These are phyloP conservation scores for Sesamia inferens DNA, from an alignment of 2,888 invertebrate species.

Conservation along the genomic window DNA sequence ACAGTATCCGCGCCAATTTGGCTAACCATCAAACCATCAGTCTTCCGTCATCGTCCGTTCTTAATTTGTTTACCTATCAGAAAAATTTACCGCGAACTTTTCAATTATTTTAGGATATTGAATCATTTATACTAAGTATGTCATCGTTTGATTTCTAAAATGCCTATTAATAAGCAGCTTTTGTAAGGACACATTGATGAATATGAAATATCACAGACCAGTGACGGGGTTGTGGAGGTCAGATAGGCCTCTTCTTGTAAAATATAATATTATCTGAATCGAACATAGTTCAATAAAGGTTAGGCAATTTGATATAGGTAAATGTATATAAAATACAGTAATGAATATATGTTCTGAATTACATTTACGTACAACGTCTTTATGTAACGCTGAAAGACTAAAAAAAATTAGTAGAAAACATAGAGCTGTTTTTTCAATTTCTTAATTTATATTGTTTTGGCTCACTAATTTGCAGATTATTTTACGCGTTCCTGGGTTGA, in stretches of 20 bases:
- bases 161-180: background rate
- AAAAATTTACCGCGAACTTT: constrained; percentile 18
- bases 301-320: background rate
- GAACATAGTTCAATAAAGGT: too few relatives aligned
- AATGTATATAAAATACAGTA: background rate
- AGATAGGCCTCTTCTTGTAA: background rate
- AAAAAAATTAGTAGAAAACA: too few relatives aligned
- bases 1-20: constrained; percentile 36
- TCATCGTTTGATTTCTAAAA: constrained; percentile 33
- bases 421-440: too few relatives aligned
- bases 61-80: constrained; percentile 42
- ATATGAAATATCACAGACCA: background rate
- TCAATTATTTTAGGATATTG: constrained; percentile 47
- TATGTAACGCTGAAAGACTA: background rate
- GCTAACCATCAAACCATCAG: constrained; percentile 32
- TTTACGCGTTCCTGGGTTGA: too few relatives aligned
- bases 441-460: background rate
- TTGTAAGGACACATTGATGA: too few relatives aligned
- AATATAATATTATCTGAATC: background rate
- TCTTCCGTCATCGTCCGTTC: constrained; percentile 42
- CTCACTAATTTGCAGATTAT: too few relatives aligned
- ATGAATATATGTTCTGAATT: background rate
- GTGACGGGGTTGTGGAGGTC: background rate
- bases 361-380: background rate
- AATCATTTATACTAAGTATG: constrained; percentile 35